Evolutionary conservation across 2,113 vertebrate species (phyloP).

Genomic region (Glaucidium brasilianum): DNA sequence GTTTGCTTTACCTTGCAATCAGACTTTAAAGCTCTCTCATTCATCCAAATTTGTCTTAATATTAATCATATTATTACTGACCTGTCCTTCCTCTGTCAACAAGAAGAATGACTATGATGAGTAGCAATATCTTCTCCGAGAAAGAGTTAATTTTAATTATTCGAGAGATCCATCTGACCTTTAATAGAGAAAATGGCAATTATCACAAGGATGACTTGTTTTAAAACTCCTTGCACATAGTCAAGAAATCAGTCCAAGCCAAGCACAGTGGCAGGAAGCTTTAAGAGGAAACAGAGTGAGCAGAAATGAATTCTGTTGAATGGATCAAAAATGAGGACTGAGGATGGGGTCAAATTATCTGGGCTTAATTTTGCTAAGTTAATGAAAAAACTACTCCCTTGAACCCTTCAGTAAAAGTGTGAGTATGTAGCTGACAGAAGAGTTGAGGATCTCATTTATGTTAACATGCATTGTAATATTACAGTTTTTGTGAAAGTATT

Average conservation of each 20-base stretch:
- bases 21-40: not conserved
- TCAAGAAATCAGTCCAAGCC: not conserved
- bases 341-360: not conserved
- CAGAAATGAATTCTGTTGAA: not conserved
- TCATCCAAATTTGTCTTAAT: not conserved
- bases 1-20: not conserved
- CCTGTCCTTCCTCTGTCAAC: not conserved
- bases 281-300: not conserved
- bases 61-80: not conserved
- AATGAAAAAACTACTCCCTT: not conserved
- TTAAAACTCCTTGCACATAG: not conserved
- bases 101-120: not conserved
- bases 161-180: not conserved
- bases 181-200: not conserved
- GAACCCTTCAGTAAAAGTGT: not conserved
- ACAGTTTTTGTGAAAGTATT: not conserved
- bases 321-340: not conserved
- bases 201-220: not conserved
- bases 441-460: not conserved
- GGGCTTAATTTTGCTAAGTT: not conserved
- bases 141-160: conserved; percentile 53
- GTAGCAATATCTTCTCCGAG: not conserved
- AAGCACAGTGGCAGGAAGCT: not conserved
- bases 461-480: not conserved
- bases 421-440: not conserved